Evolutionary conservation across 2,797 vertebrate species (phyloP), one percentile per base, ranked within the genome.

Genomic region (Petrocephalus schoutedeni): DNA sequence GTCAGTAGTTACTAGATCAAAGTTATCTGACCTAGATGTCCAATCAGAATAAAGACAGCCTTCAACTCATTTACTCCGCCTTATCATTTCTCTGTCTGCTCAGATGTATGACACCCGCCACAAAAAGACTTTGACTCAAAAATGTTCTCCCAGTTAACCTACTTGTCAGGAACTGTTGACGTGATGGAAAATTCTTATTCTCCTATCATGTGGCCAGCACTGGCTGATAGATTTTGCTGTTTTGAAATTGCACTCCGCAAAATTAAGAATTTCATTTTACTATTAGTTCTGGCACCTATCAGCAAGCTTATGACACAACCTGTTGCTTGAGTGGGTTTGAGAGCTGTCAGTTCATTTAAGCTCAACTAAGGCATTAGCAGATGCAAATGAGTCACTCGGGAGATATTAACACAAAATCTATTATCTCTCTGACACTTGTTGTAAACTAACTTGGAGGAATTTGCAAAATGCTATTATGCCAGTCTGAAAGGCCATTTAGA

Each of bases 41-140:
- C 51, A 21, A 23, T 28, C 51, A 23, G 53, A 84, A 84, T 84
- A 64, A 19, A 71, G 49, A 56, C 51, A 56, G 53, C 82, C 45
- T 23, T 23, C 21, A 12, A 53, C 23, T 32, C 53, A 57, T 56
- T 85, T 32, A 32, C 83, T 16, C 12, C 4, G 23, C 19, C 49
- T 32, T 32, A 41, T 61, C 28, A 51, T 45, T 87, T 59, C 21
- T 49, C 19, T 61, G 41, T n/a, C 58, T 2, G n/a, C 14, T 28
- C 45, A 58, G 80, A 88, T 61, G 41, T 57, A 58, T 53, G 59
- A 89, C 86, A 87, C 77, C 1, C 28, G 49, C 84, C 23, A 84
- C 23, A 88, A 56, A 89, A 86, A 82, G 64, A 87, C 59, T 88
- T 88, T 84, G 87, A 87, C 57, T 87, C 88, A 90, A 61, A 91